Conservation (phyloP, 2,113 vertebrate genomes). For the Phaethon lepturus region DNA sequence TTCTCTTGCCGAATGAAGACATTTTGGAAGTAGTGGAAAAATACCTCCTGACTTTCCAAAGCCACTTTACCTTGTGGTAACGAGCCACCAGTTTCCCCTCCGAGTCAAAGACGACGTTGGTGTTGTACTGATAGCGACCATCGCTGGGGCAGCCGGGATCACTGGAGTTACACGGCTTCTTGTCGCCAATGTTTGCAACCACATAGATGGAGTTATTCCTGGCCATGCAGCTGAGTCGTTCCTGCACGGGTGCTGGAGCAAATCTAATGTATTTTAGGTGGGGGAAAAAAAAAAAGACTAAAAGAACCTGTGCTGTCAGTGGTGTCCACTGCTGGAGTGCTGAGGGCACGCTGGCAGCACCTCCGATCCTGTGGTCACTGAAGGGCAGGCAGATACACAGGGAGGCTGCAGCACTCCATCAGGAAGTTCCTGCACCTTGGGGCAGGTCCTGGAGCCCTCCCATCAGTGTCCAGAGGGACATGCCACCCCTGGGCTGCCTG, state of each 20-base stretch:
- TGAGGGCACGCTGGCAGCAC: background rate
- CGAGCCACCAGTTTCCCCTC: conserved; percentile 74
- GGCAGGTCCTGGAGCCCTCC: background rate
- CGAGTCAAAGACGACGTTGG: conserved; percentile 65
- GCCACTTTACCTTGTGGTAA: conserved; percentile 79
- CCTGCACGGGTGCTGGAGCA: conserved; percentile 56
- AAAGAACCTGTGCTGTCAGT: background rate
- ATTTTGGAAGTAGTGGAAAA: background rate
- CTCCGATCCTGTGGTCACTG: background rate
- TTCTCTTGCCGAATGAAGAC: conserved; percentile 26
- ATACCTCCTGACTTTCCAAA: conserved; percentile 59
- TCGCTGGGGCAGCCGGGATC: conserved; percentile 56
- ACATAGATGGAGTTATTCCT: conserved; percentile 82
- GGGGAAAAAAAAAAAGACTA: background rate
- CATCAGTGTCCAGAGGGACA: accelerated
- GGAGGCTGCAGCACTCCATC: background rate
- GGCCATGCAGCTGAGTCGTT: conserved; percentile 88
- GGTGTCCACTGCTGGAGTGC: no score
- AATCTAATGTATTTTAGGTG: conserved; percentile 24
- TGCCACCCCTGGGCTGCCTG: background rate
- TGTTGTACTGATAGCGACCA: conserved; percentile 74
- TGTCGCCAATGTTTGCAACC: conserved; percentile 86
- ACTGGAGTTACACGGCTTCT: conserved; percentile 58
- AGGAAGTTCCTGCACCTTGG: background rate
- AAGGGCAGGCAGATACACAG: background rate